Percentiles rank a stretch among this genome's conserved stretches.
Evolutionary conservation across 2,888 invertebrate genomes (phyloP).

Genomic region (Chloroclystis v-ata): DNA sequence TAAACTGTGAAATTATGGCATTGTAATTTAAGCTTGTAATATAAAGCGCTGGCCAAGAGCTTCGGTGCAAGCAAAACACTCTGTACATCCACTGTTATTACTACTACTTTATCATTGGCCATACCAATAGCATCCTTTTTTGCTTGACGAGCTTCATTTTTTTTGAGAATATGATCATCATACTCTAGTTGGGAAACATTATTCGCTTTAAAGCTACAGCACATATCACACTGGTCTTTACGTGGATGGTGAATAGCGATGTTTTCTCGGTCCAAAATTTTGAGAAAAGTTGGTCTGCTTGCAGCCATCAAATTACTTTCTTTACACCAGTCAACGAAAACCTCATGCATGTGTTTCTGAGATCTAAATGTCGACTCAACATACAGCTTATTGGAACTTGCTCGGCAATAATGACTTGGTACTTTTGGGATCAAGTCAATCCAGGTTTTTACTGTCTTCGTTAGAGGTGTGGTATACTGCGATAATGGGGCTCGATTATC

Average conservation of each 20-base stretch:
- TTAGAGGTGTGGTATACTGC: no score
- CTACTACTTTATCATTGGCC: conserved; percentile 13
- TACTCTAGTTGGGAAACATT: conserved; percentile 20
- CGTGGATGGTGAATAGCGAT: conserved; percentile 15
- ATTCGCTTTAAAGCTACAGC: conserved; percentile 11
- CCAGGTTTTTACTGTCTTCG: no score
- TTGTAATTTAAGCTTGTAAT: conserved; percentile 25
- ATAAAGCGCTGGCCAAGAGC: conserved; percentile 17
- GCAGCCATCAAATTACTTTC: conserved; percentile 1
- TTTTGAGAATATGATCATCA: conserved; percentile 17
- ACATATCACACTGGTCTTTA: conserved; percentile 14
- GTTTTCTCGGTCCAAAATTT: conserved; percentile 5
- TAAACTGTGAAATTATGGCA: conserved; percentile 22
- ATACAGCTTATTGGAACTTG: conserved; percentile 8
- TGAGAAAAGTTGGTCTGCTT: conserved; percentile 5
- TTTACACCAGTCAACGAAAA: conserved; percentile 6
- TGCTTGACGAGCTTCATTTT: conserved; percentile 17
- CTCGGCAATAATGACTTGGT: no score
- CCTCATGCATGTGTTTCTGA: conserved; percentile 3
- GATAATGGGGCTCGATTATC: no score
- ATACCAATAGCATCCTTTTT: conserved; percentile 13
- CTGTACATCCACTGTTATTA: conserved; percentile 21
- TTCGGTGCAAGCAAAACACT: conserved; percentile 25
- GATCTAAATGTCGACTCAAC: conserved; percentile 14
- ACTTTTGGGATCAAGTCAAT: no score